These are phyloP conservation scores for Melanotaenia maccullochi DNA, from an alignment of 2,797 vertebrate genomes.

Conservation along the genomic window DNA sequence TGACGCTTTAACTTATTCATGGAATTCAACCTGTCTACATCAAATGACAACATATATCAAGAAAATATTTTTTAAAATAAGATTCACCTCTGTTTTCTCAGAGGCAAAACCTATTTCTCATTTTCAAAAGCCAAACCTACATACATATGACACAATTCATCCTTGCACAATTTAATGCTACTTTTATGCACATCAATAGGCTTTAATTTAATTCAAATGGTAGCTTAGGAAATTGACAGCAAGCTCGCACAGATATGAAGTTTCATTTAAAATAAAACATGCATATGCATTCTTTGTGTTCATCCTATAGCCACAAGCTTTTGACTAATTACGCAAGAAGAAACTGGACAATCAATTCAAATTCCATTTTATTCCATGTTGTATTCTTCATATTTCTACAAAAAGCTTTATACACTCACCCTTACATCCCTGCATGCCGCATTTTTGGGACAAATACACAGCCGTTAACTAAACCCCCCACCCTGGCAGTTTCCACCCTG, in stretches of 20 bases:
- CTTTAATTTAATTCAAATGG: constrained; percentile 16
- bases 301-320: background rate
- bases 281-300: constrained; percentile 5
- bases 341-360: constrained; percentile 5
- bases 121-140: constrained; percentile 41
- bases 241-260: constrained; percentile 5
- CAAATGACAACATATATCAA: constrained; percentile 36
- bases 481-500: constrained; percentile 3
- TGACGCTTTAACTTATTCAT: background rate
- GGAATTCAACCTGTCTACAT: constrained; percentile 34
- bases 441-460: constrained; percentile 24
- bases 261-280: constrained; percentile 27
- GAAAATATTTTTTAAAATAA: constrained; percentile 33
- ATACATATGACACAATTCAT: constrained; percentile 31
- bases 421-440: background rate
- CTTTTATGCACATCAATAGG: constrained; percentile 32
- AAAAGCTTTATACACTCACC: constrained; percentile 1
- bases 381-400: background rate
- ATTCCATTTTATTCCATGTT: background rate
- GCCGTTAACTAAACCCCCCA: constrained; percentile 20
- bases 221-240: constrained; percentile 34
- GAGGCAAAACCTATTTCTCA: constrained; percentile 29
- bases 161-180: constrained; percentile 16
- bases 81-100: constrained; percentile 42
- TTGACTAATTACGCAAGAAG: constrained; percentile 8